Percentiles rank a stretch among this genome's conserved stretches.
These are phyloP conservation scores for Elmis aenea DNA, from an alignment of 2,888 invertebrate genomes.

Conservation along the genomic window DNA sequence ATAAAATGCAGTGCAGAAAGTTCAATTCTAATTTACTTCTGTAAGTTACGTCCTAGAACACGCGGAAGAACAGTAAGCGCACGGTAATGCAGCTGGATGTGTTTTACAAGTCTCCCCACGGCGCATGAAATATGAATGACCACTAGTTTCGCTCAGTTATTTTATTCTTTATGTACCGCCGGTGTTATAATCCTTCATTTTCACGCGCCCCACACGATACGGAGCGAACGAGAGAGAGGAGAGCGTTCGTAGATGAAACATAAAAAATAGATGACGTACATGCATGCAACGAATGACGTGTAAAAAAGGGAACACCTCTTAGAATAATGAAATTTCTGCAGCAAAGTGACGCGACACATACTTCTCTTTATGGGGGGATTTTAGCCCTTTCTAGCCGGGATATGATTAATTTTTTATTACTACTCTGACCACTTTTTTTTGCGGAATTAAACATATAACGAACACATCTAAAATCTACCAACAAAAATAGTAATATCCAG, in stretches of 20 bases:
- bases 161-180: too few relatives aligned
- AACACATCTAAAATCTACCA: too few relatives aligned
- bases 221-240: conserved; percentile 7
- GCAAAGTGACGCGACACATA: conserved; percentile 27
- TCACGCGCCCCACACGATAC: neutral
- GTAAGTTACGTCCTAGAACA: too few relatives aligned
- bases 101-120: too few relatives aligned
- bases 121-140: conserved; percentile 19
- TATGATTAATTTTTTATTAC: conserved; percentile 22
- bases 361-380: conserved; percentile 20
- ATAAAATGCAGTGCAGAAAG: too few relatives aligned
- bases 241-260: conserved; percentile 8
- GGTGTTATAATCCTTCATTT: conserved; percentile 3
- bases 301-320: conserved; percentile 26
- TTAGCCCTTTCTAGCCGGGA: conserved; percentile 18
- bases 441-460: too few relatives aligned
- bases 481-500: too few relatives aligned
- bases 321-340: conserved; percentile 28
- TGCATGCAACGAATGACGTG: conserved; percentile 23
- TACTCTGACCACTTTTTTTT: too few relatives aligned
- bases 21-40: too few relatives aligned
- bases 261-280: conserved; percentile 21
- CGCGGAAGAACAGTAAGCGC: too few relatives aligned
- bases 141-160: conserved; percentile 3
- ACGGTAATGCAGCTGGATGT: too few relatives aligned